These are phyloP conservation scores for Drosophila testacea DNA, from an alignment of 2,888 invertebrate genomes.

Conservation along the genomic window DNA sequence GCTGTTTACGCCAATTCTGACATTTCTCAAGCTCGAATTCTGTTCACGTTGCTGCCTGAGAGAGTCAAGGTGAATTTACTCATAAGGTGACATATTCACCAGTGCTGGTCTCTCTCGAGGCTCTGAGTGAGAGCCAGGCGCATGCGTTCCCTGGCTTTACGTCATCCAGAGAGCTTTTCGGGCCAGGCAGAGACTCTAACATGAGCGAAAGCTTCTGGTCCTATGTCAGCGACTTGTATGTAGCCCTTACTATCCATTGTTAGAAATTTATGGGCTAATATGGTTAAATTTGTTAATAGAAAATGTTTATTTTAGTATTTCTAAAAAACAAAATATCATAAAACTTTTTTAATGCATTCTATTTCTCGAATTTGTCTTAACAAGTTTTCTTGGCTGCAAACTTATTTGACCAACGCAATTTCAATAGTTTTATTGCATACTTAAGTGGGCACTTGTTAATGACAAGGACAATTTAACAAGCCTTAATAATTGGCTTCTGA, in stretches of 20 bases:
- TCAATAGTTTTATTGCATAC: background rate
- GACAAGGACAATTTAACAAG: too few relatives aligned
- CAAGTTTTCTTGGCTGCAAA: too few relatives aligned
- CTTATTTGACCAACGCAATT: too few relatives aligned
- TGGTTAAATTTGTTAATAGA: too few relatives aligned
- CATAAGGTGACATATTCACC: too few relatives aligned
- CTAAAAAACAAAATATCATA: too few relatives aligned
- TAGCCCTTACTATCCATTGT: background rate
- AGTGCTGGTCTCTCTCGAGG: background rate
- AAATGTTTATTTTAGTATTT: too few relatives aligned
- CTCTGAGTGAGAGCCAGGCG: conserved; percentile 30
- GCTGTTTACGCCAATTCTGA: conserved; percentile 77
- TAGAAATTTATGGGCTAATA: too few relatives aligned
- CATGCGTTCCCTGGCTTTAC: conserved; percentile 69
- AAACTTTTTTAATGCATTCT: too few relatives aligned
- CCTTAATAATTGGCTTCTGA: too few relatives aligned
- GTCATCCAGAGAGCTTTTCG: conserved; percentile 59
- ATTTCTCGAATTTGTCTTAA: too few relatives aligned
- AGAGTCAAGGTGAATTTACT: background rate
- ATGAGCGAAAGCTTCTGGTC: conserved; percentile 34
- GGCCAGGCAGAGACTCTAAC: conserved; percentile 21
- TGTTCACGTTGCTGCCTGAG: conserved; percentile 18
- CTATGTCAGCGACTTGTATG: conserved; percentile 15
- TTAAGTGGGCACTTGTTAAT: background rate
- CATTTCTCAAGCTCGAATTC: conserved; percentile 61